Evolutionary conservation across 2,888 invertebrate genomes (phyloP).

Genomic region (Melinopterus prodromus): DNA sequence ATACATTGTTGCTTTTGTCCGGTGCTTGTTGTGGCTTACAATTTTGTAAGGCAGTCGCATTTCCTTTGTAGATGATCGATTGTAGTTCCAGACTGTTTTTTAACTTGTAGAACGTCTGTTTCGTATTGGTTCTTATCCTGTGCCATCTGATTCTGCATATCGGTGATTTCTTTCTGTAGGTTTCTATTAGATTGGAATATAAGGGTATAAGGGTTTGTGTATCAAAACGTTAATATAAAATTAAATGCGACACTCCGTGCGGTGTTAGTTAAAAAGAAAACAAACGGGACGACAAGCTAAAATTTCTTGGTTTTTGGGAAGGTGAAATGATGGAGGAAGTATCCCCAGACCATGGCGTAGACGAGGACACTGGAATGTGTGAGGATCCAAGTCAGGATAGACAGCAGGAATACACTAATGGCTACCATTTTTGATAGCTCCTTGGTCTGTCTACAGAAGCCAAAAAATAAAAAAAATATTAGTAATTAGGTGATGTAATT

Average conservation of each 20-base stretch:
- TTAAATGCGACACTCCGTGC: slow-evolving; percentile 25
- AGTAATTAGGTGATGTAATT: slow-evolving; percentile 29
- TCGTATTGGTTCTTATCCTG: slow-evolving; percentile 55
- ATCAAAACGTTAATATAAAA: slow-evolving; percentile 10
- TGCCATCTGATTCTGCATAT: slow-evolving; percentile 54
- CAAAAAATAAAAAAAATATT: slow-evolving; percentile 42
- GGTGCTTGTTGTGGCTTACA: slow-evolving; percentile 62
- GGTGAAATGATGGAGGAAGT: slow-evolving; percentile 36
- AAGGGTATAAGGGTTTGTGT: slow-evolving; percentile 13
- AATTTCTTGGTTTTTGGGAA: slow-evolving; percentile 29
- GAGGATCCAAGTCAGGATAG: slow-evolving; percentile 47
- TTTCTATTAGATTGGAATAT: slow-evolving; percentile 56
- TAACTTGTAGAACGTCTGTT: slow-evolving; percentile 57
- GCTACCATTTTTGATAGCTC: slow-evolving; percentile 45
- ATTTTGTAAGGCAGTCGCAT: slow-evolving; percentile 68
- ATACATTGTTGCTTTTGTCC: background rate
- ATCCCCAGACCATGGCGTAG: slow-evolving; percentile 44
- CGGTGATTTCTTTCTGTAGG: slow-evolving; percentile 58
- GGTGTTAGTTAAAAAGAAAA: background rate
- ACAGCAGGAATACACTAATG: slow-evolving; percentile 48
- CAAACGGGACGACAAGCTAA: slow-evolving; percentile 7
- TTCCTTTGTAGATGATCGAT: slow-evolving; percentile 69
- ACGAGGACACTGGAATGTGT: slow-evolving; percentile 42
- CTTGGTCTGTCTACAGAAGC: slow-evolving; percentile 50
- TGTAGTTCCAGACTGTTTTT: slow-evolving; percentile 63